Base-by-base conservation (phyloP, 2,888 invertebrate genomes). In the Athalia circularis region DNA sequence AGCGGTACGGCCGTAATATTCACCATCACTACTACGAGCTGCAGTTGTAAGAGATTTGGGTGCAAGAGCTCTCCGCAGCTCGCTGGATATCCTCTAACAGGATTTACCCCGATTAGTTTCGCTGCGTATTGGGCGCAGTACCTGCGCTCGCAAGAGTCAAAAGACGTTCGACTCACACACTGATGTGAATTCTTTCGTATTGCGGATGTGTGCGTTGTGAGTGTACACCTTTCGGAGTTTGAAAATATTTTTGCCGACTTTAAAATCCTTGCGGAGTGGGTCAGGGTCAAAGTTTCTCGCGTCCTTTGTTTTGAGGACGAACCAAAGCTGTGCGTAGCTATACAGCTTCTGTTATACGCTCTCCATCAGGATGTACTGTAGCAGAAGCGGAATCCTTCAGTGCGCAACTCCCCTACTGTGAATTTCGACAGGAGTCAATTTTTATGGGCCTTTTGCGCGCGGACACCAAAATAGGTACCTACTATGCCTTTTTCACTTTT, bases 361-460 rank as follows among this genome's bases (percentile, higher is more conserved):
- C 29, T 29, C 29, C 29, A 29, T 29, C 29, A 2, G 29, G 29
- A 29, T 29, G 29, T 29, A 29, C 29, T 29, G 29, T 29, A 29
- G 29, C 29, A 52, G 29, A 29, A 29, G 29, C 29, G 3, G 52
- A 11, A 52, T 7, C 13, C 13, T 6, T 2, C 61, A 15, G 15
- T 2, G 29, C 29, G 29, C 29, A 1, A 29, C 11, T 43, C 15
- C 48, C 74, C 74, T n/a, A 62, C 74, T 62, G 62, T 48, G 74
- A 62, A 75, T 75, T 75, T 62, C 15, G 74, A 75, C 74, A 75
- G 74, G 74, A 75, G 74, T 75, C 74, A 75, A 75, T 75, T 61
- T 75, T 75, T 75, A 75, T 75, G 74, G 74, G 61, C 29, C 47
- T n/a, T 7, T 15, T 61, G 61, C 3, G 3, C n/a, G 61, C 8